Conservation (phyloP, 2,113 vertebrate genomes). For the Gasterosteus aculeatus region DNA sequence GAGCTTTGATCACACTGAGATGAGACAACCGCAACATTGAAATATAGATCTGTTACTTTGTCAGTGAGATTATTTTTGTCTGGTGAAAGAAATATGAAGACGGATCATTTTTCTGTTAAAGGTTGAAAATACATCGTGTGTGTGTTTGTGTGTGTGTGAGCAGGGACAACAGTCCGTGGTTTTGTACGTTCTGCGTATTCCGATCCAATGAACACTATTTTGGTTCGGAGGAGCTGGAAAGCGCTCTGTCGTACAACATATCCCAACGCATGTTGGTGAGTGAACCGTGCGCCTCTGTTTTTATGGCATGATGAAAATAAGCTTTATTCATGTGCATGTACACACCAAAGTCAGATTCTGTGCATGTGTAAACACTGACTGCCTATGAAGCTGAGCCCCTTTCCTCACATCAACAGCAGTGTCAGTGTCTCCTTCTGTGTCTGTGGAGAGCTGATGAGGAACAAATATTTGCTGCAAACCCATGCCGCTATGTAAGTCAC, state of each 20-base stretch:
- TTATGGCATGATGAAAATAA: not conserved
- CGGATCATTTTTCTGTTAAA: not conserved
- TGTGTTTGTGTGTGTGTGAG: constrained; percentile 28
- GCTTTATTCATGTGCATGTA: not conserved
- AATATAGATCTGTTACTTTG: not conserved
- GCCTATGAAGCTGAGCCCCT: not conserved
- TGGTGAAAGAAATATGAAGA: not conserved
- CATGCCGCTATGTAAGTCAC: constrained; percentile 57
- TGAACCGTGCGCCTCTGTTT: not conserved
- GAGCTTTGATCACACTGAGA: constrained; percentile 7
- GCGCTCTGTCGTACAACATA: constrained; percentile 31
- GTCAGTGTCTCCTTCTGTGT: constrained; percentile 75
- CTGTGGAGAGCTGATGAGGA: constrained; percentile 63
- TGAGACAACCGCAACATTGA: too few relatives aligned
- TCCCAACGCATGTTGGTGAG: constrained; percentile 68
- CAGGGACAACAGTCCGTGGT: constrained; percentile 59
- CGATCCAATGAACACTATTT: not conserved
- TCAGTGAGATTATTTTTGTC: not conserved
- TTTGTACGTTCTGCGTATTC: constrained; percentile 75
- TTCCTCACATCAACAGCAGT: constrained; percentile 61
- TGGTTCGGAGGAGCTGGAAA: constrained; percentile 1
- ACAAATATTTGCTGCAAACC: constrained; percentile 53
- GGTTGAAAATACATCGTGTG: constrained; percentile 2
- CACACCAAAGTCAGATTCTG: not conserved
- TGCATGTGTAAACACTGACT: not conserved